Base-by-base conservation (phyloP, 2,113 vertebrate genomes). In the Varanus komodoensis region DNA sequence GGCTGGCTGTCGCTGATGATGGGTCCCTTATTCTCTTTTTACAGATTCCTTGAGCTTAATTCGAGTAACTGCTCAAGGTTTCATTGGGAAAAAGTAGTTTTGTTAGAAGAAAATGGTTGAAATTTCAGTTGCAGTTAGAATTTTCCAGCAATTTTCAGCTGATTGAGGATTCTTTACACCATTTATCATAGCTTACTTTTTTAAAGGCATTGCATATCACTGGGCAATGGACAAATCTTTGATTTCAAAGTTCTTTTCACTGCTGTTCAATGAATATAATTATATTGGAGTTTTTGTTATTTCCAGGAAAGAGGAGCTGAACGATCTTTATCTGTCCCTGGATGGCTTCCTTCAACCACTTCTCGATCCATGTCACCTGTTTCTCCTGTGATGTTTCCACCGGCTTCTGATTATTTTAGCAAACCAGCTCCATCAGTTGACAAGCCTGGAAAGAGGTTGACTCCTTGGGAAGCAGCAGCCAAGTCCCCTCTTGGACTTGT, bases 391-490 rank as follows among this genome's bases (percentile, higher is more conserved):
- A 34, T 77, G 23, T 96, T 93, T 90, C 96, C 94, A 91, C 95
- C 94, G 79, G 93, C 92, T 48, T 92, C 88, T 2, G 87, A 92
- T 90, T 96, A 91, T 89, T 91, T 93, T 94, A 90, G 87, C 97
- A 97, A 96, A 90, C 69, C 95, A 81, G 68, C 90, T 0, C 1
- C 93, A 90, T 94, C 94, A 94, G 92, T 92, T 1, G 96, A 97
- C 90, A 97, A 94, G 92, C 93, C 96, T 57, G 92, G 85, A 94
- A 99, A 98, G 95, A 96, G 97, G 78, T 96, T 95, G 8, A 98
- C 98, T 7, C 99, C 99, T 69, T 99, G 99, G 99, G 98, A 99
- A 96, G 98, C 99, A 1, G 99, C 98, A 0, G 97, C 98, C 25
- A 97, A 96, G 50, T 98, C 98, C 89, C 98, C 99, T 32, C 95